Evolutionary conservation across 2,797 vertebrate genomes (phyloP).

Genomic region (Enteromius unitaeniatus): DNA sequence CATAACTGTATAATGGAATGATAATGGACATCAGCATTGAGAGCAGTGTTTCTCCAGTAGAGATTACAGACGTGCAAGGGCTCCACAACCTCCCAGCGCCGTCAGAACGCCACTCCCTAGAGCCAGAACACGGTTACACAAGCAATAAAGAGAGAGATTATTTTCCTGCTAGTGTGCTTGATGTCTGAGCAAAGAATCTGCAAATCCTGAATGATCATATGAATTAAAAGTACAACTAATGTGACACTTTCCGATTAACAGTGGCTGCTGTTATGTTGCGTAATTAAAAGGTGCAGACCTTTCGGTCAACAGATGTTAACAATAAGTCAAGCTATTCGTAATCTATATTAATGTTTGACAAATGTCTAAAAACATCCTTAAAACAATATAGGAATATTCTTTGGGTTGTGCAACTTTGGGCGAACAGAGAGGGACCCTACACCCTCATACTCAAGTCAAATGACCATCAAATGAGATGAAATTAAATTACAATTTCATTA

Average conservation of each 20-base stretch:
- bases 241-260: not conserved
- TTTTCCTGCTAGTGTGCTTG: slow-evolving; percentile 66
- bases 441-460: not conserved
- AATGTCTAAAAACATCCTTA: not conserved
- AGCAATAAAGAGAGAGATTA: slow-evolving; percentile 82
- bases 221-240: not conserved
- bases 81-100: not conserved
- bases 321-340: not conserved
- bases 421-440: too few relatives aligned
- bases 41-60: not conserved
- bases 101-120: slow-evolving; percentile 60
- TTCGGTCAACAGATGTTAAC: not conserved
- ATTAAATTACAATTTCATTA: too few relatives aligned
- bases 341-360: not conserved
- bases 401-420: too few relatives aligned
- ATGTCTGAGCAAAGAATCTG: slow-evolving; percentile 33
- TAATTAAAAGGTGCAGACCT: not conserved
- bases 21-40: slow-evolving; percentile 16
- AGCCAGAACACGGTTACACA: slow-evolving; percentile 84
- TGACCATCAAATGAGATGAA: not conserved
- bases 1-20: slow-evolving; percentile 2
- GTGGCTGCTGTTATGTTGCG: not conserved
- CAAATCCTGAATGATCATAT: slow-evolving; percentile 17
- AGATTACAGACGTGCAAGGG: slow-evolving; percentile 30
- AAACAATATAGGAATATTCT: not conserved